A percentile compares a stretch with the other conserved stretches of the same genome.
Evolutionary conservation across 2,888 invertebrate genomes (phyloP).

Genomic region (Leucania comma): DNA sequence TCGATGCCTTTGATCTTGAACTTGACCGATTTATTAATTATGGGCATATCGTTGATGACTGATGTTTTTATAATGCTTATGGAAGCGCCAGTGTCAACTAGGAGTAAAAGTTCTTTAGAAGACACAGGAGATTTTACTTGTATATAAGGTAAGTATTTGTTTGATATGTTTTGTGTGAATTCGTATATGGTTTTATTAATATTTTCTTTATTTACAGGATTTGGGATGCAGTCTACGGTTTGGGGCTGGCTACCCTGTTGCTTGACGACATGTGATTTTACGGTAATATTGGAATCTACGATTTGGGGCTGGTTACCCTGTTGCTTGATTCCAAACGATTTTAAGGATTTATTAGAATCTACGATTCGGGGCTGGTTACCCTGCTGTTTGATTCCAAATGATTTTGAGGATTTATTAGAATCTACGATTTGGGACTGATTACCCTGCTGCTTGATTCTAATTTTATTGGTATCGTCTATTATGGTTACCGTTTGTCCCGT

Average conservation of each 20-base stretch:
- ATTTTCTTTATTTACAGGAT: not conserved
- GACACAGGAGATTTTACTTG: not conserved
- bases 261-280: not conserved
- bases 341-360: too few species aligned
- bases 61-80: not conserved
- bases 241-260: conserved; percentile 3
- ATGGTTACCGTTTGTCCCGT: too few species aligned
- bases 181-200: not conserved
- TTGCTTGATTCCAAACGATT: too few species aligned
- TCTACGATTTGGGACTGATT: too few species aligned
- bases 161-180: not conserved
- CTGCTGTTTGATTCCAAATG: too few species aligned
- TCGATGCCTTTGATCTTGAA: too few species aligned
- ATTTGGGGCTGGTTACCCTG: not conserved
- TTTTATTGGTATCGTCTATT: not conserved
- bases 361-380: too few species aligned
- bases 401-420: too few species aligned
- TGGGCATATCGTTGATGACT: not conserved
- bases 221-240: not conserved
- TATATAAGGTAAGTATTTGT: not conserved
- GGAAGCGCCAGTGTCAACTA: not conserved
- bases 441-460: too few species aligned
- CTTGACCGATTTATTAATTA: too few species aligned
- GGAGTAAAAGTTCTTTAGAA: not conserved
- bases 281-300: not conserved